Conservation (phyloP, 1,140 invertebrate genomes). For the Neuroterus valhalla region DNA sequence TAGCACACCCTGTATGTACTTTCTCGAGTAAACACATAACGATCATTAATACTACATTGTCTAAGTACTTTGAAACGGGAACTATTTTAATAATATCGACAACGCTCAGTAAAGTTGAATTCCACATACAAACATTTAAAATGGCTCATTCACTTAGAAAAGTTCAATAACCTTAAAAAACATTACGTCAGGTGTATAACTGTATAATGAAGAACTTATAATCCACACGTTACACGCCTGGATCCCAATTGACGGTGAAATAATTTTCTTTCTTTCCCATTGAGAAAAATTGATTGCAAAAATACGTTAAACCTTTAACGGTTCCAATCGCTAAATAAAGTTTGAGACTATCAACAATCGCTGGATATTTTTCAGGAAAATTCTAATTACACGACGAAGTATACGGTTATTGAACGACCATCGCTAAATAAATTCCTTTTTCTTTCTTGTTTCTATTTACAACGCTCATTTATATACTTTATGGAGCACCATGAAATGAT, state of each 20-base stretch:
- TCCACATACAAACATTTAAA: not conserved
- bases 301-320: not conserved
- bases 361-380: too few relatives aligned
- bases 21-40: not conserved
- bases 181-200: not conserved
- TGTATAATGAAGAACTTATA: too few relatives aligned
- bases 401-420: too few relatives aligned
- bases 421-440: not conserved
- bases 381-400: not conserved
- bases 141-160: not conserved
- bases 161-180: not conserved
- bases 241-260: not conserved
- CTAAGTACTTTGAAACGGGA: conserved; percentile 22
- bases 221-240: too few relatives aligned
- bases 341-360: too few relatives aligned
- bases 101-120: not conserved
- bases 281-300: conserved; percentile 4
- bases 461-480: not conserved
- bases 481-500: not conserved
- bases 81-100: not conserved
- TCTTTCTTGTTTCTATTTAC: conserved; percentile 12
- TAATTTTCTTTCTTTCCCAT: not conserved
- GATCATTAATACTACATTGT: conserved; percentile 19
- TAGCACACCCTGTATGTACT: not conserved
- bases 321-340: too few relatives aligned